Conservation (phyloP, 2,113 vertebrate species). For the Jaculus jaculus region DNA sequence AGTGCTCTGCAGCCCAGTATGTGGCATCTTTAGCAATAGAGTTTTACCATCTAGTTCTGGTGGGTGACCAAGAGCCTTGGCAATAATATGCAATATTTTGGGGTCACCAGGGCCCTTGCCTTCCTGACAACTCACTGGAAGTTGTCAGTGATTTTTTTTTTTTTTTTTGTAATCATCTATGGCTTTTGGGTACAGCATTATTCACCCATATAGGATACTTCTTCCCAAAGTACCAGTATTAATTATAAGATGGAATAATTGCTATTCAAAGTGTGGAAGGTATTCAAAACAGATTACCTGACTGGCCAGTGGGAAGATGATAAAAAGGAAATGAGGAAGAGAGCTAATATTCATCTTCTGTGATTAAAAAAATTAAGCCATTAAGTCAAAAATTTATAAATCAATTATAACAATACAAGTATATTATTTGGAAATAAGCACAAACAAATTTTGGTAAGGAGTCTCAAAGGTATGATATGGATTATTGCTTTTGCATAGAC, state of each 20-base stretch:
- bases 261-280: slow-evolving; percentile 1
- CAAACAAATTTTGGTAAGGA: background rate
- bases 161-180: too few species aligned
- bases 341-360: background rate
- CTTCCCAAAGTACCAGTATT: background rate
- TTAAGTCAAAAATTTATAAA: slow-evolving; percentile 27
- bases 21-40: too few species aligned
- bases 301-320: background rate
- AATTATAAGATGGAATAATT: slow-evolving; percentile 10
- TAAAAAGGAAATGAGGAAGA: slow-evolving; percentile 4
- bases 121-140: too few species aligned
- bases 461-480: background rate
- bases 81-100: too few species aligned
- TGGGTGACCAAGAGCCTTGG: too few species aligned
- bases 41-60: too few species aligned
- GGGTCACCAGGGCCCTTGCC: too few species aligned
- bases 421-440: background rate
- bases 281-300: slow-evolving; percentile 20
- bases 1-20: too few species aligned
- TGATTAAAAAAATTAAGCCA: slow-evolving; percentile 9
- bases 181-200: too few species aligned
- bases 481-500: background rate
- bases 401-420: slow-evolving; percentile 28
- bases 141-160: too few species aligned
- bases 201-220: too few species aligned